phyloP scores from a whole-genome alignment of 2,113 vertebrate species.

The Lepus timidus region DNA sequence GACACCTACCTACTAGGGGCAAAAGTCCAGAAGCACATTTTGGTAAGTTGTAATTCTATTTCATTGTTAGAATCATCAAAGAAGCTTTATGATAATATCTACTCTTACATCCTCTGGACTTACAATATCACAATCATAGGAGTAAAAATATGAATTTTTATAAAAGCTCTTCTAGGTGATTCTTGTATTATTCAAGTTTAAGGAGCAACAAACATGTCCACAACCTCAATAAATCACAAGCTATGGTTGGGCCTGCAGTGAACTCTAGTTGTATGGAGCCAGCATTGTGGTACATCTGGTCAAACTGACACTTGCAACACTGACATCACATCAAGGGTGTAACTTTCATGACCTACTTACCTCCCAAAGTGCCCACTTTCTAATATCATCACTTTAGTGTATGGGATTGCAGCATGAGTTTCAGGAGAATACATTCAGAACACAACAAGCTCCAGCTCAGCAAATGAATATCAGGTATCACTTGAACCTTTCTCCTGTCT shows the following conservation, averaged over 20 bases:
- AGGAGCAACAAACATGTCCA: not conserved
- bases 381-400: not conserved
- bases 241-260: not conserved
- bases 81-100: not conserved
- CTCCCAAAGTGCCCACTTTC: not conserved
- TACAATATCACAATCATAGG: not conserved
- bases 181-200: not conserved
- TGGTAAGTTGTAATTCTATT: not conserved
- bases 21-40: not conserved
- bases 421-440: not conserved
- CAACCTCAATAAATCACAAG: not conserved
- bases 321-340: no score
- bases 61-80: not conserved
- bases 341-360: not conserved
- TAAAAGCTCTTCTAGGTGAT: not conserved
- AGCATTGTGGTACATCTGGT: no score
- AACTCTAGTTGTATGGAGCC: no score
- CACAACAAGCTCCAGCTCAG: not conserved
- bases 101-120: not conserved
- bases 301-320: no score
- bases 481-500: conserved; percentile 70
- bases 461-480: conserved; percentile 72
- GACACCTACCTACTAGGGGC: not conserved
- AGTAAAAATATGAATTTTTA: not conserved
- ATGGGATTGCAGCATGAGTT: not conserved